A percentile compares a stretch with the other conserved stretches of the same genome.
phyloP scores from a whole-genome alignment of 2,113 vertebrate species.

The Lophura nycthemera region DNA sequence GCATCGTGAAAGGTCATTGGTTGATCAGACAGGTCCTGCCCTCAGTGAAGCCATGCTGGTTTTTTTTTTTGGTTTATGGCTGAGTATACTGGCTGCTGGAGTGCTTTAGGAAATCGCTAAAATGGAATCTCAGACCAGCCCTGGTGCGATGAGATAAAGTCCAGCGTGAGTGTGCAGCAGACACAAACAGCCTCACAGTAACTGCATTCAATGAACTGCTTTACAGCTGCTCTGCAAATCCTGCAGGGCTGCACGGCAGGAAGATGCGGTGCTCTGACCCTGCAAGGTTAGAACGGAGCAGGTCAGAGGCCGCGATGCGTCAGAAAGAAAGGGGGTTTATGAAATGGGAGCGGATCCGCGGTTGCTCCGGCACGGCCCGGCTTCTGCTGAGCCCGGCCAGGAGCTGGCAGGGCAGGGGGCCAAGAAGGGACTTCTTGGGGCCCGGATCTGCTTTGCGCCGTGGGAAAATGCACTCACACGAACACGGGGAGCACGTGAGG shows the following conservation, averaged over 20 bases:
- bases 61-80: not conserved
- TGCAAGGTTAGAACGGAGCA: not conserved
- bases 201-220: not conserved
- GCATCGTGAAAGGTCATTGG: no score
- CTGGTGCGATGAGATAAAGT: not conserved
- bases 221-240: constrained; percentile 1
- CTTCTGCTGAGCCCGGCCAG: not conserved
- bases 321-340: not conserved
- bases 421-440: not conserved
- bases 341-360: not conserved
- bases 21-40: no score
- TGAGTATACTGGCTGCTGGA: not conserved
- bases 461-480: rapidly evolving
- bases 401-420: not conserved
- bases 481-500: not conserved
- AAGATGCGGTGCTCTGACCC: not conserved
- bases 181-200: not conserved
- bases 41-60: no score
- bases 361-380: not conserved
- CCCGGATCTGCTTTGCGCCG: rapidly evolving
- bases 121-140: not conserved
- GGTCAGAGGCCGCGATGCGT: not conserved
- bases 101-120: constrained; percentile 8
- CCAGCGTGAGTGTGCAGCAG: not conserved
- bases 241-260: not conserved